Percentiles rank a stretch among this genome's conserved stretches.
Conservation (phyloP, 92 coral and sea anemone genomes). For the Zoanthus sociatus region DNA sequence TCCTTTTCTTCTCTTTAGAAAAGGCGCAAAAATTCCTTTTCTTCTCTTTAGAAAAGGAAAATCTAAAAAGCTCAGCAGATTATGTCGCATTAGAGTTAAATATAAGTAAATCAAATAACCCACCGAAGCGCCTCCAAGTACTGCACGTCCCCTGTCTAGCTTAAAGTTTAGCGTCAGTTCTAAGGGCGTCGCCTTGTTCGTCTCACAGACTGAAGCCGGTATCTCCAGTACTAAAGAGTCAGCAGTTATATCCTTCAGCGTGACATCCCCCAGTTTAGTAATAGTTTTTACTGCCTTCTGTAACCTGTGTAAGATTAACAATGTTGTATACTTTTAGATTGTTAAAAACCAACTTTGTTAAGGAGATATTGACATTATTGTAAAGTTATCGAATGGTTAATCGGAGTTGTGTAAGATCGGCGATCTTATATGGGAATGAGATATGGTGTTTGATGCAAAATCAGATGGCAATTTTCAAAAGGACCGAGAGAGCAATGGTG, state of each 20-base stretch:
- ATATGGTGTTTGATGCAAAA: too few relatives aligned
- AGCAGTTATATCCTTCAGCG: slow-evolving; percentile 67
- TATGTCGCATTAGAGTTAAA: too few relatives aligned
- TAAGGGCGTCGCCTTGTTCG: slow-evolving; percentile 39
- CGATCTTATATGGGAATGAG: too few relatives aligned
- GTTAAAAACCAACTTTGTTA: neutral
- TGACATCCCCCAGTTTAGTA: slow-evolving; percentile 59
- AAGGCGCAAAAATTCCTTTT: too few relatives aligned
- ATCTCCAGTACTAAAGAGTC: slow-evolving; percentile 79
- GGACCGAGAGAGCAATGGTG: too few relatives aligned
- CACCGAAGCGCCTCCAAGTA: slow-evolving; percentile 72
- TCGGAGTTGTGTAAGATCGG: too few relatives aligned
- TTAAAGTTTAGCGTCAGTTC: slow-evolving; percentile 69
- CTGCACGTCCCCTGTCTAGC: slow-evolving; percentile 53
- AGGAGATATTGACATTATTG: too few relatives aligned
- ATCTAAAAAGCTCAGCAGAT: too few relatives aligned
- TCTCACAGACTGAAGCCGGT: slow-evolving; percentile 29
- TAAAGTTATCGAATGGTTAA: too few relatives aligned
- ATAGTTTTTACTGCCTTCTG: slow-evolving; percentile 52
- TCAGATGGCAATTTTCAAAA: too few relatives aligned
- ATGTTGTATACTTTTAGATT: neutral
- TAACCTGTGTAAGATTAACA: slow-evolving; percentile 51
- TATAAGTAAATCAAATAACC: neutral
- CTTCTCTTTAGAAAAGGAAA: too few relatives aligned
- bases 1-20: too few relatives aligned